Conservation (phyloP, 2,113 vertebrate species). For the Romanogobio albipinnatus region DNA sequence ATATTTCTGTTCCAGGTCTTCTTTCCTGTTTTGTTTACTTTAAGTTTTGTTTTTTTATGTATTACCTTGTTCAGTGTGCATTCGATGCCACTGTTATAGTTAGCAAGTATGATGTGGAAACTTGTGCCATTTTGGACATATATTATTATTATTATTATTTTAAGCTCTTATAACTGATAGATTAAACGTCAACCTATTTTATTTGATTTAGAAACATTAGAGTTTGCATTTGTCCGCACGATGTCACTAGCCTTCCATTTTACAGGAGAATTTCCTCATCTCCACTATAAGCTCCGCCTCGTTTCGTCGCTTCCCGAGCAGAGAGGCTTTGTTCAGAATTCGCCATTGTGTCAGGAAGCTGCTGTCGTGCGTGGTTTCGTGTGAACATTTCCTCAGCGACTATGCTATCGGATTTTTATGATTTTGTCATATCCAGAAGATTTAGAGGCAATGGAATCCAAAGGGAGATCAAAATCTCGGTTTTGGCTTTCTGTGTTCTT, state of each 20-base stretch:
- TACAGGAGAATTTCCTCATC: not conserved
- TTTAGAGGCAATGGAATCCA: conserved; percentile 17
- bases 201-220: not conserved
- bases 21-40: not conserved
- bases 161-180: not conserved
- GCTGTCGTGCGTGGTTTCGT: not conserved
- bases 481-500: conserved; percentile 25
- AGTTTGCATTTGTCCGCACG: conserved; percentile 42
- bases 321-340: conserved; percentile 53
- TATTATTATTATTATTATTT: too few species aligned
- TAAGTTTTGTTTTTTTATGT: not conserved
- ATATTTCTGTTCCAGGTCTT: not conserved
- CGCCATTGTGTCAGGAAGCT: conserved; percentile 45
- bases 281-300: conserved; percentile 41
- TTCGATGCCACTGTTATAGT: not conserved
- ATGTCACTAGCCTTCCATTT: conserved; percentile 47
- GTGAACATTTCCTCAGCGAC: not conserved
- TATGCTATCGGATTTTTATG: conserved; percentile 2
- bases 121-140: not conserved
- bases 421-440: not conserved
- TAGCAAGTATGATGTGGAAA: not conserved
- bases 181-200: not conserved
- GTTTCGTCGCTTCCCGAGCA: conserved; percentile 30
- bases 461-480: not conserved
- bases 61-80: not conserved